Base-by-base conservation (phyloP, 35 echinoderm and acorn worm genomes). In the Ptychodera flava region DNA sequence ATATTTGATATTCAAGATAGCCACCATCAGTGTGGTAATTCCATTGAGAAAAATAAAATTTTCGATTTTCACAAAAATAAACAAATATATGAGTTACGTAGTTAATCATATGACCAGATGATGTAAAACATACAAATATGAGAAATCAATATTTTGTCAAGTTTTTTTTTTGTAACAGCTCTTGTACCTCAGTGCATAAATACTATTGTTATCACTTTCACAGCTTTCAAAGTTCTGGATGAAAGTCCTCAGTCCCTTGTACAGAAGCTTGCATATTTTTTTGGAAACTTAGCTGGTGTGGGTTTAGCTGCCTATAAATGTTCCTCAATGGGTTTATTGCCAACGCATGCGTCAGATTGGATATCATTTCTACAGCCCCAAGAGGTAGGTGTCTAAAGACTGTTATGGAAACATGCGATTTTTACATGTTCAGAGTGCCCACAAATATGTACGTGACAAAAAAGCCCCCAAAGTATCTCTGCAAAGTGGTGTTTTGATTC, bases 311-410 rank as follows among this genome's bases (percentile, higher is more conserved):
- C 94, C 0, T 99, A 99, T 76, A 94, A 94, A 81, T 99, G 96
- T 89, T 94, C 92, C 0, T 99, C 96, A 0, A 99, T 99, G 96
- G 96, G 96, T 33, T 88, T 99, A 31, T 78, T 99, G 83, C 96
- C 96, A 32, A 94, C 91, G 38, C 91, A 99, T 85, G 94, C 96
- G 85, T 99, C 96, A 30, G 96, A 99, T 84, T 99, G 96, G 96
- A 86, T 99, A 35, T 99, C 96, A 36, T 99, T 99, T 79, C 86
- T 99, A 15, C 92, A 99, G 76, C 96, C 96, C 22, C 92, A 92
- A 86, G 84, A 94, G 90, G 96, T 99, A 81, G 92, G 92, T 89
- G 0, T 34, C 16, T 16, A 29, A 29, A 77, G 29, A 77, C 36
- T 37, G 2, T 6, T 37, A 6, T 28, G 1, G 32, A 1, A 33